Percentiles rank a stretch among this genome's conserved stretches.
Conservation (phyloP, 2,797 vertebrate genomes). For the Chaetodon trifasciatus region DNA sequence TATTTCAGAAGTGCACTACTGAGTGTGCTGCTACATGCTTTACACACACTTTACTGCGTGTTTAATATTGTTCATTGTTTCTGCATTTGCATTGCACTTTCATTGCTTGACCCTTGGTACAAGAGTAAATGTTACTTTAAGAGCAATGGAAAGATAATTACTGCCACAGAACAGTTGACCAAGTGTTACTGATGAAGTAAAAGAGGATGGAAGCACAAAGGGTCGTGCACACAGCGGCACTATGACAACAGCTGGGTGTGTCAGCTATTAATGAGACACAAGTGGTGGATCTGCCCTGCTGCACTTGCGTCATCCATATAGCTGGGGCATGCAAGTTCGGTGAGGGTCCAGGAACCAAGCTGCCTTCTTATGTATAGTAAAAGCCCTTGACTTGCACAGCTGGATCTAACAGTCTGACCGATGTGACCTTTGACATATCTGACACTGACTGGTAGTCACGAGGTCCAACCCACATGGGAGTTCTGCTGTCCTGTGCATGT, state of each 20-base stretch:
- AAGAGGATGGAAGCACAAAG: constrained; percentile 38
- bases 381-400: constrained; percentile 10
- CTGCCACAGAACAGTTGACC: constrained; percentile 29
- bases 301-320: constrained; percentile 75
- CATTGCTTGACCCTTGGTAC: not conserved
- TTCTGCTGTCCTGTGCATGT: constrained; percentile 32
- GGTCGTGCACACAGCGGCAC: constrained; percentile 36
- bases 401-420: constrained; percentile 25
- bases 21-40: not conserved
- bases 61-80: constrained; percentile 1
- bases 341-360: constrained; percentile 38
- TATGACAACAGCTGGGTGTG: constrained; percentile 76
- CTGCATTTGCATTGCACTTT: not conserved
- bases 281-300: constrained; percentile 74
- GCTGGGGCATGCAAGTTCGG: constrained; percentile 59
- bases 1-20: constrained; percentile 18
- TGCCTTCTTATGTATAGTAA: constrained; percentile 15
- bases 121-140: not conserved
- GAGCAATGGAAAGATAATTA: constrained; percentile 2
- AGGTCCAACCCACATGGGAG: constrained; percentile 30
- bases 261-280: constrained; percentile 75
- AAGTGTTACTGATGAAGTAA: constrained; percentile 29
- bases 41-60: not conserved
- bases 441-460: constrained; percentile 31
- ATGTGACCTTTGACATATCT: constrained; percentile 33